Evolutionary conservation across 2,797 vertebrate genomes (phyloP).

Genomic region (Girardinus metallicus): DNA sequence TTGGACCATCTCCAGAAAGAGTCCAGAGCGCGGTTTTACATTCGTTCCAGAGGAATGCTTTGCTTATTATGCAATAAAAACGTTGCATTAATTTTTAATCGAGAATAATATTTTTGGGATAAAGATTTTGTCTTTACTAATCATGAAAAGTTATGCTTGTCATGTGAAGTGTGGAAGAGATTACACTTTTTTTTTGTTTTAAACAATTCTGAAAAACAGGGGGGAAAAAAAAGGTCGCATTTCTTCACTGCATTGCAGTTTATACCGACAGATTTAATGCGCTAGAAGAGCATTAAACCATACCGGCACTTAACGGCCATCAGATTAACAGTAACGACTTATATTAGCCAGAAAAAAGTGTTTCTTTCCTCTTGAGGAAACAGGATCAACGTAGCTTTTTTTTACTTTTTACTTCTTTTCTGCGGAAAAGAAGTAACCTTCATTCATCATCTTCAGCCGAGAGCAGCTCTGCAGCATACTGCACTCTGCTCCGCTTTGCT

Average conservation of each 20-base stretch:
- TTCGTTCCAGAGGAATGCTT: background rate
- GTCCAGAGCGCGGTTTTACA: background rate
- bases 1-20: background rate
- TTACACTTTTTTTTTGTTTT: background rate
- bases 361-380: background rate
- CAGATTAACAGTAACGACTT: background rate
- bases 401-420: too few species aligned
- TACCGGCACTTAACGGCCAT: background rate
- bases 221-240: background rate
- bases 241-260: background rate
- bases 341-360: background rate
- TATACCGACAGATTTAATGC: background rate
- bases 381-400: background rate
- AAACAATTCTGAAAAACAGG: background rate
- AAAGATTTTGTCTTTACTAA: background rate
- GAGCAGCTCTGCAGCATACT: slow-evolving; percentile 3
- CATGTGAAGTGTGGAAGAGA: background rate
- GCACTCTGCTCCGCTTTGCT: slow-evolving; percentile 14
- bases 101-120: background rate
- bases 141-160: background rate
- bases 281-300: too few species aligned
- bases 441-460: background rate
- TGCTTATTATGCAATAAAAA: background rate
- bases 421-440: slow-evolving; percentile 11
- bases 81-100: background rate